Conservation (phyloP, 2,113 vertebrate species). For the Balaeniceps rex region DNA sequence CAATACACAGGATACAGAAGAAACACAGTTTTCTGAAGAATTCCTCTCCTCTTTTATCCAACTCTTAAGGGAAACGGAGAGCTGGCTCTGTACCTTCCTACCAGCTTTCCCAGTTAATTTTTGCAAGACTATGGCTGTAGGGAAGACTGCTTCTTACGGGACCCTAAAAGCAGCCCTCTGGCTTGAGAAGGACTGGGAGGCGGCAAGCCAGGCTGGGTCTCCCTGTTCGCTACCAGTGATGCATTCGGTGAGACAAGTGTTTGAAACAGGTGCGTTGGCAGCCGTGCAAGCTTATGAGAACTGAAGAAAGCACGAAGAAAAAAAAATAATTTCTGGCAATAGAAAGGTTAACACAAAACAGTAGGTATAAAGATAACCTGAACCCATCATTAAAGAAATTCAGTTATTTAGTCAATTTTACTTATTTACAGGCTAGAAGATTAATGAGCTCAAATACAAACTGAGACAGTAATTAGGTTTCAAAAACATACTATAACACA, state of each 20-base stretch:
- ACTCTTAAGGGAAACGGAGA: neutral
- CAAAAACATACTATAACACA: constrained; percentile 94
- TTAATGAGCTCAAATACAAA: constrained; percentile 92
- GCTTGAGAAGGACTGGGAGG: neutral
- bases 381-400: constrained; percentile 94
- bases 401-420: constrained; percentile 98
- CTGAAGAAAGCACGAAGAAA: constrained; percentile 80
- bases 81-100: neutral
- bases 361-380: constrained; percentile 91
- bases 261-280: neutral
- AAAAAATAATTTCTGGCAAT: constrained; percentile 79
- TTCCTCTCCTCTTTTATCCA: neutral
- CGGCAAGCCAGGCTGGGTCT: neutral
- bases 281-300: constrained; percentile 61
- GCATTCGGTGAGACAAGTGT: neutral
- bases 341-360: constrained; percentile 88
- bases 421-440: constrained; percentile 95
- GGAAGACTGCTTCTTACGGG: neutral
- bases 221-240: neutral
- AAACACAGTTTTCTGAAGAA: neutral
- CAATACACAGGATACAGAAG: neutral
- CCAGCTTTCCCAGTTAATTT: neutral
- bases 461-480: constrained; percentile 95
- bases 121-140: neutral
- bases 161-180: neutral